Evolutionary conservation across 2,797 vertebrate genomes (phyloP).

Genomic region (Propithecus deckenii): DNA sequence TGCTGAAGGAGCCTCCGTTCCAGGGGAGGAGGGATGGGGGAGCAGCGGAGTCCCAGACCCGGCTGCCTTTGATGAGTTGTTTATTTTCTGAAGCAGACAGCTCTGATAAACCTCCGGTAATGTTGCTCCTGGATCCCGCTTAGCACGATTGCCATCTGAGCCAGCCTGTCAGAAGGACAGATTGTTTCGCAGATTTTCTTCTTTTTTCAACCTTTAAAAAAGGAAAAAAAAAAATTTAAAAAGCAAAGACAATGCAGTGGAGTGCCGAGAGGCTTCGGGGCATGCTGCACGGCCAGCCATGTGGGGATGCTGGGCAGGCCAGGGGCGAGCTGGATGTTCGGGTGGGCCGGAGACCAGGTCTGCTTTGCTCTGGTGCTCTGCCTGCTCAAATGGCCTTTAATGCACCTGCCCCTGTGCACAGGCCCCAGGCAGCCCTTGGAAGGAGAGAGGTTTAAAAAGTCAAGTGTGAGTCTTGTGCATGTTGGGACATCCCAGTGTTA

Average conservation of each 20-base stretch:
- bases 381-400: background rate
- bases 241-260: background rate
- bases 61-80: background rate
- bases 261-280: background rate
- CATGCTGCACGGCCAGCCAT: background rate
- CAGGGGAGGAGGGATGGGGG: background rate
- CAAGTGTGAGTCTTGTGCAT: background rate
- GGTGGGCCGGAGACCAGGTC: background rate
- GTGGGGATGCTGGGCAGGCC: background rate
- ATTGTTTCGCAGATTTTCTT: background rate
- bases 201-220: background rate
- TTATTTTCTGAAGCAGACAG: background rate
- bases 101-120: background rate
- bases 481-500: background rate
- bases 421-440: background rate
- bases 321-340: background rate
- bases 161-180: background rate
- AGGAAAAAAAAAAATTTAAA: background rate
- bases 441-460: background rate
- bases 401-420: background rate
- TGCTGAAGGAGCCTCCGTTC: background rate
- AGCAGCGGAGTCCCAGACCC: background rate
- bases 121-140: background rate
- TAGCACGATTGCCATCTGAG: background rate
- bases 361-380: background rate